Evolutionary conservation across 2,797 vertebrate genomes (phyloP).

Genomic region (Tangara arthus): DNA sequence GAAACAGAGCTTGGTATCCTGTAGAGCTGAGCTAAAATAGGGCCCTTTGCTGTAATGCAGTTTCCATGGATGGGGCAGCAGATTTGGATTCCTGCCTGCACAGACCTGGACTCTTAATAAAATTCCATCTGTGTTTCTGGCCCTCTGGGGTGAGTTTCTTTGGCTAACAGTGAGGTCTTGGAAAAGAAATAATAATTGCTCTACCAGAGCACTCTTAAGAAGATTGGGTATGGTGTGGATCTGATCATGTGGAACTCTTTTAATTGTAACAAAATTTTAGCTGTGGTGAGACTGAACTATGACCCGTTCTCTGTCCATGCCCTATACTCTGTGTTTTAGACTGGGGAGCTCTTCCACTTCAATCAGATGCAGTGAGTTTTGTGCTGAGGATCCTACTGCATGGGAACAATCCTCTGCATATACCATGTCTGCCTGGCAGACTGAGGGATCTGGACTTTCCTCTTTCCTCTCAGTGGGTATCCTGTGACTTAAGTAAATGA

Average conservation of each 20-base stretch:
- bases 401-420: neutral
- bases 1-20: neutral
- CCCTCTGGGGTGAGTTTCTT: neutral
- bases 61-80: neutral
- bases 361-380: neutral
- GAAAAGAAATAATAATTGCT: constrained; percentile 9
- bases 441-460: neutral
- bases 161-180: constrained; percentile 5
- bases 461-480: neutral
- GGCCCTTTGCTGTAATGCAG: neutral
- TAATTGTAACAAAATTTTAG: neutral
- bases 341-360: neutral
- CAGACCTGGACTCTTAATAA: constrained; percentile 12
- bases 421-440: neutral
- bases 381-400: neutral
- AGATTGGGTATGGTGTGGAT: neutral
- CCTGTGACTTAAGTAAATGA: neutral
- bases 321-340: neutral
- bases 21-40: neutral
- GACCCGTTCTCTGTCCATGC: neutral
- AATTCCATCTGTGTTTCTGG: constrained; percentile 58
- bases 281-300: neutral
- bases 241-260: neutral
- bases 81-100: neutral
- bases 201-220: neutral